Evolutionary conservation across 2,797 vertebrate species (phyloP).

Genomic region (Spinus pinus): DNA sequence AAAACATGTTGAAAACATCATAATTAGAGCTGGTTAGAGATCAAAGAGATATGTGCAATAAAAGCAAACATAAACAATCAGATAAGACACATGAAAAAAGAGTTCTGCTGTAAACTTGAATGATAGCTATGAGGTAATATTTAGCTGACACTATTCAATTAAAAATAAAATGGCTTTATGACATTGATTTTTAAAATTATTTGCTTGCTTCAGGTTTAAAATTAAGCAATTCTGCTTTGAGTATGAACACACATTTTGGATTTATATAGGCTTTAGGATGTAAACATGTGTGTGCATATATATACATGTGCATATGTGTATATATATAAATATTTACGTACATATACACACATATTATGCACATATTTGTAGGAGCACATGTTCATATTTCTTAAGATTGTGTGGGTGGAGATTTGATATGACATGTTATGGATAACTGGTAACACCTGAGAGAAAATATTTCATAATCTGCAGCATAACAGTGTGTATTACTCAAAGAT

Average conservation of each 20-base stretch:
- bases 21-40: slow-evolving; percentile 65
- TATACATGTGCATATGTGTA: no score
- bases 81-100: slow-evolving; percentile 22
- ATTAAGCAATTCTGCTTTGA: neutral
- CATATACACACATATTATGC: no score
- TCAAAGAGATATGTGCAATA: slow-evolving; percentile 53
- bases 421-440: neutral
- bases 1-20: slow-evolving; percentile 61
- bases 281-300: neutral
- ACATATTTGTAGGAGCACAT: neutral
- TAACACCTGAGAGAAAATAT: neutral
- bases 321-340: no score
- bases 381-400: neutral
- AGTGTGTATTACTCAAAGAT: neutral
- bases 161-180: neutral
- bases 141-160: slow-evolving; percentile 9
- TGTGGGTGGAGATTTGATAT: neutral
- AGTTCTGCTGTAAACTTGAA: slow-evolving; percentile 16
- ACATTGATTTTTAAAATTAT: neutral
- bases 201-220: neutral
- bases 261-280: neutral
- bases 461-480: neutral
- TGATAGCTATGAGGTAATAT: neutral
- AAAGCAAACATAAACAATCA: slow-evolving; percentile 49
- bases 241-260: neutral